phyloP scores from a whole-genome alignment of 2,113 vertebrate species.

The Pan troglodytes region NHGRI_mPanTro3-v2.1_pri NC_072413.2:63539501-63540000 shows the following conservation, averaged over 20 bases:
- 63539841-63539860: background rate
- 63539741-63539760: slow-evolving; percentile 13
- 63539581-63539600: background rate
- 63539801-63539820: background rate
- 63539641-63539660: background rate
- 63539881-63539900: too few relatives aligned
- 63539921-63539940: background rate
- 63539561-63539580: slow-evolving; percentile 4
- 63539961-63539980: background rate
- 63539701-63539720: background rate
- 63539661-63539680: background rate
- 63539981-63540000: background rate
- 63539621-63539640: background rate
- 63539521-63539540: background rate
- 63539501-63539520: slow-evolving; percentile 8
- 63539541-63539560: background rate
- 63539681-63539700: background rate
- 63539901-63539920: background rate
- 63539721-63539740: background rate
- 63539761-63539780: background rate
- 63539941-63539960: background rate
- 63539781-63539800: background rate
- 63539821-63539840: background rate
- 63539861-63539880: background rate
- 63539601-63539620: background rate